Evolutionary conservation across 1,140 invertebrate genomes (phyloP), one percentile per base, ranked within the genome.

Genomic region (Calephelis nemesis): DNA sequence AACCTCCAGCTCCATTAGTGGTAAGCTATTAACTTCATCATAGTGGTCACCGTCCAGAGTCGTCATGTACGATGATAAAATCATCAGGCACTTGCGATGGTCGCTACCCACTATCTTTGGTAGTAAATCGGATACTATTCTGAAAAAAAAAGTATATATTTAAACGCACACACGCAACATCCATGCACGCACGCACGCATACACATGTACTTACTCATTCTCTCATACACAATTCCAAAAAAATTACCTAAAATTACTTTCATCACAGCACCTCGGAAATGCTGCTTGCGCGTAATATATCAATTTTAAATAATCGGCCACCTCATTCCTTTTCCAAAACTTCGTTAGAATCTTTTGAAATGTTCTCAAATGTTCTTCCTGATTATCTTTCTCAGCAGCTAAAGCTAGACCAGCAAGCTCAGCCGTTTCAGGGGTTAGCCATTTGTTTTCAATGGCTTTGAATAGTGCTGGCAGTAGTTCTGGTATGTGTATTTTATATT

Each of bases 221-320:
- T 45, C 6, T 7, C 42, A 45, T 9, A 45, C 42, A 9, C 42
- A 45, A 15, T 7, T 19, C 7, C 15, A 52, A 45, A 60, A 69
- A 30, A 72, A 65, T 65, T 47, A 75, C 81, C 74, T 73, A 47
- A 79, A 76, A 47, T 76, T 74, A 5, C 40, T 52, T 5, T 70
- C 70, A 45, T 78, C 74, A 42, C 79, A 81, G 45, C 70, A 65
- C 2, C n/a, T 47, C 0, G 70, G 67, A 30, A 60, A 78, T 0
- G 67, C 75, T 8, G 60, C 69, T 45, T 74, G 72, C 2, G 69
- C 71, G 49, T 77, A 73, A 63, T 74, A 74, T 60, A 83, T 12
- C 54, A 78, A 50, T 19, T 75, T 76, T 0, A 82, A 60, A 48
- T 74, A 82, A 5, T 74, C 65, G 3, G 42, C 67, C 7, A 42